These are phyloP conservation scores for Anser cygnoides DNA, from an alignment of 2,113 vertebrate species.

Conservation along the genomic window DNA sequence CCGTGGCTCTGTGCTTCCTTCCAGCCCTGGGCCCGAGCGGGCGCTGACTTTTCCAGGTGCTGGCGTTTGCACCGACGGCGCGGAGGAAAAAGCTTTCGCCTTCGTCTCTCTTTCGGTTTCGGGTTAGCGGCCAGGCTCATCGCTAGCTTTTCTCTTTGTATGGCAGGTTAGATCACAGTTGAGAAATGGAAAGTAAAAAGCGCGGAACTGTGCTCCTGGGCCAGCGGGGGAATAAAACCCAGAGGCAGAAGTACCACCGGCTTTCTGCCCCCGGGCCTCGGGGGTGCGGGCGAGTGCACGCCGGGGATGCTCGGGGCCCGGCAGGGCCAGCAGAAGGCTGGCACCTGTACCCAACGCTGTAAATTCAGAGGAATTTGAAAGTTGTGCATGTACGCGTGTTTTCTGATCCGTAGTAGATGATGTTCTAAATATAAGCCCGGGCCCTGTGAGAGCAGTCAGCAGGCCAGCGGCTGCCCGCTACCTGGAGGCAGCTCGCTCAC, in stretches of 20 bases:
- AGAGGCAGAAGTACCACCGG: too few species aligned
- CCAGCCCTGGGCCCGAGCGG: not conserved
- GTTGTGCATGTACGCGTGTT: rapidly evolving
- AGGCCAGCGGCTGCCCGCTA: not conserved
- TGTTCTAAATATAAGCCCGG: not conserved
- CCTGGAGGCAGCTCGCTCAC: not conserved
- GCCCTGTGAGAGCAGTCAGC: not conserved
- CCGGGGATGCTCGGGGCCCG: rapidly evolving
- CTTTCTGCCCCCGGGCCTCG: too few species aligned
- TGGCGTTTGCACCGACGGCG: rapidly evolving
- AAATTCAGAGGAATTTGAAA: rapidly evolving
- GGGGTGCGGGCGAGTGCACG: not conserved
- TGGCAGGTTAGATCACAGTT: not conserved
- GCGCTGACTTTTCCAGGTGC: not conserved
- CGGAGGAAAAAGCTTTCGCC: not conserved
- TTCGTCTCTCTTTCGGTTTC: not conserved
- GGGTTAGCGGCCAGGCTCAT: not conserved
- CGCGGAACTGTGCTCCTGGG: not conserved
- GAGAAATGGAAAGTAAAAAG: not conserved
- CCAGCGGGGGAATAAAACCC: rapidly evolving
- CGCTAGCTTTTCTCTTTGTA: not conserved
- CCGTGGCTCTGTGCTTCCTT: rapidly evolving
- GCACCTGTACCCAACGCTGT: rapidly evolving
- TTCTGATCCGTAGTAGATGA: not conserved
- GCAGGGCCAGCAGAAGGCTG: rapidly evolving